Evolutionary conservation across 2,888 invertebrate genomes (phyloP).

Genomic region (Julus scandinavius): DNA sequence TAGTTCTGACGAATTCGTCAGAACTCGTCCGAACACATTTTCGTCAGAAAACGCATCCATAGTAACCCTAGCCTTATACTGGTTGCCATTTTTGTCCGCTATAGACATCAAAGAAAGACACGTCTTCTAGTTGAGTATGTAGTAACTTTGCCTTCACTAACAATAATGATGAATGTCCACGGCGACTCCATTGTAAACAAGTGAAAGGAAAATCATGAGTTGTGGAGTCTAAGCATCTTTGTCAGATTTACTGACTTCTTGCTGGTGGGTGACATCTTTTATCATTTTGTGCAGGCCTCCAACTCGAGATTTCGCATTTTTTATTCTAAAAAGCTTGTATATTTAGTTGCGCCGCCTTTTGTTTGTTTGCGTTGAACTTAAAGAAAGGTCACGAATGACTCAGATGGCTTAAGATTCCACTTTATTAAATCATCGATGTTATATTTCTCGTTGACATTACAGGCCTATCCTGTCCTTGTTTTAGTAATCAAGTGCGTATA

Average conservation of each 20-base stretch:
- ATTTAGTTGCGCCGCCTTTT: constrained; percentile 10
- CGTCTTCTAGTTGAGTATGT: too few species aligned
- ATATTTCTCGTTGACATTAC: not conserved
- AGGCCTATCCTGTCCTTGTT: not conserved
- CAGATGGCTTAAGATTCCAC: not conserved
- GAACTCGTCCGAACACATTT: too few species aligned
- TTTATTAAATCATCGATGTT: constrained; percentile 30
- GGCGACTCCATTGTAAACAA: not conserved
- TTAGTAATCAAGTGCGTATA: not conserved
- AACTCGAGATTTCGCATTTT: not conserved
- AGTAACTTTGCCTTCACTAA: too few species aligned
- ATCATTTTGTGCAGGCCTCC: not conserved
- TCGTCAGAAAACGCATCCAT: too few species aligned
- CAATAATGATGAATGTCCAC: not conserved
- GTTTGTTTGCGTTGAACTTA: constrained; percentile 22
- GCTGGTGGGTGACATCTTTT: not conserved
- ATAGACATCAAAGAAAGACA: too few species aligned
- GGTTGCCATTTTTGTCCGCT: too few species aligned
- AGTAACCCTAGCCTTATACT: too few species aligned
- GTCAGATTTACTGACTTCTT: not conserved
- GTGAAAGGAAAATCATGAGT: not conserved
- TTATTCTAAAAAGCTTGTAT: not conserved
- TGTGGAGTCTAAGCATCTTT: not conserved
- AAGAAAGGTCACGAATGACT: not conserved
- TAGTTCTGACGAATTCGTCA: too few species aligned